Percentiles rank a stretch among this genome's conserved stretches.
These are phyloP conservation scores for Syrista parreyssii DNA, from an alignment of 2,888 invertebrate species.

Conservation along the genomic window DNA sequence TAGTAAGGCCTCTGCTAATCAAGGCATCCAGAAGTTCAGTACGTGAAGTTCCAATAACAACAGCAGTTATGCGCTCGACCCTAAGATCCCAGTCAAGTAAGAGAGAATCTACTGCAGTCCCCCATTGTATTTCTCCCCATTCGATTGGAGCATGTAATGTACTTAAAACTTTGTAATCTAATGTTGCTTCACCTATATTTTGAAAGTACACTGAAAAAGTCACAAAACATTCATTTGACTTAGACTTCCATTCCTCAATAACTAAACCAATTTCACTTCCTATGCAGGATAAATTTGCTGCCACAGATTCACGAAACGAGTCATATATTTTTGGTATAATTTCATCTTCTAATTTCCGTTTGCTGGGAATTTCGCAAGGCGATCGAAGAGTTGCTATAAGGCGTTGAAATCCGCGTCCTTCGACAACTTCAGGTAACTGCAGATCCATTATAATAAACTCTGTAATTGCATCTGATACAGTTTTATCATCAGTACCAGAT, in stretches of 20 bases:
- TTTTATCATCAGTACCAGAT: conserved; percentile 56
- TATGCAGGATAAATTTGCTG: conserved; percentile 28
- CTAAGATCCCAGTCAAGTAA: conserved; percentile 51
- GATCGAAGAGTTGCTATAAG: conserved; percentile 52
- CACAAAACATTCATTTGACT: conserved; percentile 38
- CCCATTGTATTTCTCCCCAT: conserved; percentile 43
- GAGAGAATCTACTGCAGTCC: conserved; percentile 43
- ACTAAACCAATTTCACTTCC: conserved; percentile 41
- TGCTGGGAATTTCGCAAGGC: conserved; percentile 54
- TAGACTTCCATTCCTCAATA: conserved; percentile 53
- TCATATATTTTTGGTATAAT: conserved; percentile 55
- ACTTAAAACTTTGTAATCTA: conserved; percentile 46
- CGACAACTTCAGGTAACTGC: conserved; percentile 66
- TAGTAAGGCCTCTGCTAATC: conserved; percentile 37
- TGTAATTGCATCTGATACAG: conserved; percentile 65
- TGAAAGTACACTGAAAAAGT: conserved; percentile 50
- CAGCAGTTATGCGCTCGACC: conserved; percentile 44
- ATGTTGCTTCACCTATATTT: conserved; percentile 40
- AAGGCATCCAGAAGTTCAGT: conserved; percentile 42
- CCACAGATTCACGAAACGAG: conserved; percentile 43
- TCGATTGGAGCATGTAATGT: conserved; percentile 48
- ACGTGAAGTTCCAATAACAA: conserved; percentile 46
- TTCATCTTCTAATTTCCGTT: conserved; percentile 51
- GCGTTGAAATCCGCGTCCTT: conserved; percentile 60
- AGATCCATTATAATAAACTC: conserved; percentile 67